Base-by-base conservation (phyloP, 2,797 vertebrate species). In the Rhadinocentrus ornatus region DNA sequence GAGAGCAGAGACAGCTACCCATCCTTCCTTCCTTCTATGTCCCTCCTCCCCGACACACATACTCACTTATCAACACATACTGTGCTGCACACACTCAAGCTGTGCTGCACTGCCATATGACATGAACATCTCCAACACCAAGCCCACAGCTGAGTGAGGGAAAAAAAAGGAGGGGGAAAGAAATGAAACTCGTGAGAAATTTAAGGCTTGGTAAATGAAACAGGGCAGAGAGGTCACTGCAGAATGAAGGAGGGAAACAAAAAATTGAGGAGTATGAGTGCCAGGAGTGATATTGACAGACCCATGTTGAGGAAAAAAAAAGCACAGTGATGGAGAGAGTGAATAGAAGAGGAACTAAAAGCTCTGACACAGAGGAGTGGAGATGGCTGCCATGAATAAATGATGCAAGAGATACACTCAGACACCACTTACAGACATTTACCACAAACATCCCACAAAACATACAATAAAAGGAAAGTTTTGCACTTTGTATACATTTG, bases 361-460 rank as follows among this genome's bases (percentile, higher is more conserved):
- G 59, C 81, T 81, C 61, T 55, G 24, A 32, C 44, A 44, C 7
- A 64, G 73, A 86, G 56, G 66, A 79, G 58, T 53, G 44, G 35
- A 80, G 66, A 76, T 73, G 61, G 77, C 57, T 44, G 2, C 62
- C 50, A 89, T 90, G 66, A 91, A 92, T 89, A 86, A 91, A 79
- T 85, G 11, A 92, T 91, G 10, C 73, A 66, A 62, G 24, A 57
- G 52, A 71, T 76, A 58, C 41, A 66, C 46, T 3, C 46, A 46
- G 39, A 66, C 44, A 37, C 52, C 55, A 73, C 39, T 22, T 20
- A 60, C 35, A 27, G 10, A 77, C 57, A 62, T 64, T 50, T 9
- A 39, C 66, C 37, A 35, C 24, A 69, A 58, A 73, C 32, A 67
- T 67, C 18, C 41, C 58, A 58, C 58, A 77, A 41, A 66, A 29